These are phyloP conservation scores for Cremastinae sp. DNA, from an alignment of 2,888 invertebrate genomes.

Conservation along the genomic window DNA sequence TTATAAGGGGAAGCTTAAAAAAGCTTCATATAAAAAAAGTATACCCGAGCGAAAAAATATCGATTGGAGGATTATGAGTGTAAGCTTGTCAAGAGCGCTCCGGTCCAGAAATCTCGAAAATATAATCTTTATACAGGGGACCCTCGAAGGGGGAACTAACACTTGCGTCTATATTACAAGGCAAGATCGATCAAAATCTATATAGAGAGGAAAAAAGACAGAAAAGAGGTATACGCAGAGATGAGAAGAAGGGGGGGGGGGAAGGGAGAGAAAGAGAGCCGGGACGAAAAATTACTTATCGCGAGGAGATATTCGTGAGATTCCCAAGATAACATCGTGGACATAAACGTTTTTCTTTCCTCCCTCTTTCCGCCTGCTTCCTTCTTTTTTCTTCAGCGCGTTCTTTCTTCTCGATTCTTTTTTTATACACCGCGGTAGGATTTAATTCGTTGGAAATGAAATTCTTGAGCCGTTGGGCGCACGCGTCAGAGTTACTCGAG, in stretches of 20 bases:
- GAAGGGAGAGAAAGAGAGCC: no score
- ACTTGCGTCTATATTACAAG: no score
- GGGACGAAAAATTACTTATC: constrained; percentile 3
- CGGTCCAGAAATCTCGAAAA: constrained; percentile 3
- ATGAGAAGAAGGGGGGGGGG: no score
- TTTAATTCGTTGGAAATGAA: constrained; percentile 58
- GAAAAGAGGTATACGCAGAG: no score
- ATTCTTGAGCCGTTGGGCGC: constrained; percentile 52
- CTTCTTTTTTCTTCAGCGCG: constrained; percentile 3
- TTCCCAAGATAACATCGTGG: constrained; percentile 27
- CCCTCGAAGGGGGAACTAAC: not conserved
- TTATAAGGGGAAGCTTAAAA: not conserved
- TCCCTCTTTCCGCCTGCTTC: not conserved
- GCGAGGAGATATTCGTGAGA: constrained; percentile 6
- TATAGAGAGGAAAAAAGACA: no score
- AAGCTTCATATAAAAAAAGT: not conserved
- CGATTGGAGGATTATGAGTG: no score
- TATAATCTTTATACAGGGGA: not conserved
- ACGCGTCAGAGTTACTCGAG: constrained; percentile 45
- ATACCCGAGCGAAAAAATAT: no score
- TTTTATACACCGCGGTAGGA: constrained; percentile 28
- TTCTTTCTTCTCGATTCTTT: not conserved
- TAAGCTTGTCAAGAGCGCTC: not conserved
- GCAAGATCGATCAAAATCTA: no score
- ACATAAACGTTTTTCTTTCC: constrained; percentile 18